These are phyloP conservation scores for Apteryx mantelli DNA, from an alignment of 2,113 vertebrate genomes.

Conservation along the genomic window DNA sequence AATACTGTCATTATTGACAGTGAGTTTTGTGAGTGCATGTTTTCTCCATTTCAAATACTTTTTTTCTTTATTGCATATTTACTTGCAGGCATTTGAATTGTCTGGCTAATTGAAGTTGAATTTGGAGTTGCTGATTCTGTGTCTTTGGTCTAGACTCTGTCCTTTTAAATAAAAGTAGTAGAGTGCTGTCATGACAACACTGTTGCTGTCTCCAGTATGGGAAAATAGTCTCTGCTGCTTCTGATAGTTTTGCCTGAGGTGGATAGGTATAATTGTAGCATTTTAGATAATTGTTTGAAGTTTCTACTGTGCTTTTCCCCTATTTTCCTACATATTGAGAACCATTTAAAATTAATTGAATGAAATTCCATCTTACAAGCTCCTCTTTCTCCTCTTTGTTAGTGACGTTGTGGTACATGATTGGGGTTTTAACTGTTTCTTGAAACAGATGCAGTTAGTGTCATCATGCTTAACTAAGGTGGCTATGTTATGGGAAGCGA, in stretches of 20 bases:
- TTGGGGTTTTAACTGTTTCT: neutral
- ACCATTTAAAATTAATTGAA: neutral
- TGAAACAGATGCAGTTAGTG: neutral
- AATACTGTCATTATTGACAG: neutral
- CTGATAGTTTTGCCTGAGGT: neutral
- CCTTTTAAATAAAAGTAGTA: conserved; percentile 33
- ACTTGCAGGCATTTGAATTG: conserved; percentile 35
- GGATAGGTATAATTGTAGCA: neutral
- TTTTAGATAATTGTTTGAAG: conserved; percentile 19
- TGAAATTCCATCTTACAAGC: neutral
- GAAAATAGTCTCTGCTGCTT: neutral
- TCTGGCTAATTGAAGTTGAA: conserved; percentile 30
- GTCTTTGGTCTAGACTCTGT: conserved; percentile 39
- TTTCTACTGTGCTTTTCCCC: neutral
- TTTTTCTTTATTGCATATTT: neutral
- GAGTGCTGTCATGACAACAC: neutral
- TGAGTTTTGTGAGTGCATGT: neutral
- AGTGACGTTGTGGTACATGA: neutral
- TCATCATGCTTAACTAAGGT: neutral
- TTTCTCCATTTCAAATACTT: neutral
- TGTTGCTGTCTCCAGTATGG: neutral
- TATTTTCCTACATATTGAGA: neutral
- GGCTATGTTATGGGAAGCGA: neutral
- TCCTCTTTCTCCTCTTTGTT: neutral
- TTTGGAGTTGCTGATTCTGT: conserved; percentile 49